phyloP scores from a whole-genome alignment of 1,140 invertebrate species.

The Halyomorpha halys region DNA sequence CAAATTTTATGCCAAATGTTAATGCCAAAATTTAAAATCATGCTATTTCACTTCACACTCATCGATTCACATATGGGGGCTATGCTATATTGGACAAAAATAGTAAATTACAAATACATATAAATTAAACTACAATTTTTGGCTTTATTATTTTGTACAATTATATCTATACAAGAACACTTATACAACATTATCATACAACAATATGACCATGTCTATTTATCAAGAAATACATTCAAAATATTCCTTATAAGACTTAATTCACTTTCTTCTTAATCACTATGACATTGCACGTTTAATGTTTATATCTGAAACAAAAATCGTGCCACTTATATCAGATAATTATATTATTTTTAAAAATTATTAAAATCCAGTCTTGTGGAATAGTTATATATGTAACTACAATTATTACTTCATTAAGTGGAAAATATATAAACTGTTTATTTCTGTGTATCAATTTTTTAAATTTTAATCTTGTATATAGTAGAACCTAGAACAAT shows the following conservation, averaged over 20 bases:
- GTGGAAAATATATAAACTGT: too few species aligned
- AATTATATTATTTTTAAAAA: background rate
- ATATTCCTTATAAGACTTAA: background rate
- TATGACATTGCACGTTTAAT: constrained; percentile 1
- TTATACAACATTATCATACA: constrained; percentile 1
- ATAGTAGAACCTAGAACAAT: too few species aligned
- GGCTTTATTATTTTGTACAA: constrained; percentile 10
- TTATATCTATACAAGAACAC: constrained; percentile 8
- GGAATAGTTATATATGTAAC: too few species aligned
- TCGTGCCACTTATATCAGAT: background rate
- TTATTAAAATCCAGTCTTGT: background rate
- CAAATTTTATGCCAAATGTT: too few species aligned
- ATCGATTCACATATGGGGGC: too few species aligned
- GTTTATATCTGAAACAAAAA: constrained; percentile 7
- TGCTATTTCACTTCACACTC: too few species aligned
- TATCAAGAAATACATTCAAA: background rate
- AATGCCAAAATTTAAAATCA: too few species aligned
- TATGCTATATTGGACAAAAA: too few species aligned
- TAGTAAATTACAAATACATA: background rate
- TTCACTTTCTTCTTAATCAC: constrained; percentile 1
- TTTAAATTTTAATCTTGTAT: too few species aligned
- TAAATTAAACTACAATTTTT: constrained; percentile 2
- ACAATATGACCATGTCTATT: background rate
- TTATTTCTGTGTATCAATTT: too few species aligned
- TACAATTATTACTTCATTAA: too few species aligned